These are phyloP conservation scores for Tetramorium parvispinum DNA, from an alignment of 1,140 invertebrate species.

Conservation along the genomic window DNA sequence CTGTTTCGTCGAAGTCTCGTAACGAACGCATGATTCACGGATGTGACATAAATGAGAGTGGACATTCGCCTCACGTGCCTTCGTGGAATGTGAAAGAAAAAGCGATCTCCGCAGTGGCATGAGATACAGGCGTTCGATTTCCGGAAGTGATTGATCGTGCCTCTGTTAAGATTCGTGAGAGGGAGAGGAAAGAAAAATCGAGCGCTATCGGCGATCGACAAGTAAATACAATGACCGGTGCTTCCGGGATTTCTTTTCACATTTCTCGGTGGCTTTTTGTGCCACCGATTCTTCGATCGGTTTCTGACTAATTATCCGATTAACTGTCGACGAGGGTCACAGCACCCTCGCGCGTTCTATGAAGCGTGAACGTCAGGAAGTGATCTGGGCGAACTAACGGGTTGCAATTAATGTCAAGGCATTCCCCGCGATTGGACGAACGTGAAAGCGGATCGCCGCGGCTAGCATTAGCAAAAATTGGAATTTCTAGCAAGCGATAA, in stretches of 20 bases:
- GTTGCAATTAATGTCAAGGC: conserved; percentile 50
- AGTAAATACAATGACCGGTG: background rate
- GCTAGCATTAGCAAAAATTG: conserved; percentile 19
- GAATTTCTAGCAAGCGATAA: background rate
- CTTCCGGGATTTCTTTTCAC: background rate
- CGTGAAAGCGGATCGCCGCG: conserved; percentile 20
- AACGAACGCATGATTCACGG: background rate
- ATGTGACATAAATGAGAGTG: background rate
- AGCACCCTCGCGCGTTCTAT: background rate
- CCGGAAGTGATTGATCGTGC: background rate
- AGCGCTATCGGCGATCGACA: background rate
- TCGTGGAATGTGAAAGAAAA: conserved; percentile 29
- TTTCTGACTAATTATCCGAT: background rate
- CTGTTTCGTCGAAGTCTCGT: background rate
- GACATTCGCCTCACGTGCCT: background rate
- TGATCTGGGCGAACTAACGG: conserved; percentile 17
- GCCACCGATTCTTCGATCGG: background rate
- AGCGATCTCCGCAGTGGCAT: conserved; percentile 14
- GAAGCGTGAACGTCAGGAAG: conserved; percentile 30
- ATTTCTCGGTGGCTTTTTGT: background rate
- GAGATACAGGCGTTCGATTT: conserved; percentile 21
- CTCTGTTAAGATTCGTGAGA: background rate
- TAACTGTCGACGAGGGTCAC: background rate
- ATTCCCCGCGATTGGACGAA: background rate
- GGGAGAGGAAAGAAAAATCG: background rate